Evolutionary conservation across 1,140 invertebrate species (phyloP).

Genomic region (Drosophila parabipectinata): DNA sequence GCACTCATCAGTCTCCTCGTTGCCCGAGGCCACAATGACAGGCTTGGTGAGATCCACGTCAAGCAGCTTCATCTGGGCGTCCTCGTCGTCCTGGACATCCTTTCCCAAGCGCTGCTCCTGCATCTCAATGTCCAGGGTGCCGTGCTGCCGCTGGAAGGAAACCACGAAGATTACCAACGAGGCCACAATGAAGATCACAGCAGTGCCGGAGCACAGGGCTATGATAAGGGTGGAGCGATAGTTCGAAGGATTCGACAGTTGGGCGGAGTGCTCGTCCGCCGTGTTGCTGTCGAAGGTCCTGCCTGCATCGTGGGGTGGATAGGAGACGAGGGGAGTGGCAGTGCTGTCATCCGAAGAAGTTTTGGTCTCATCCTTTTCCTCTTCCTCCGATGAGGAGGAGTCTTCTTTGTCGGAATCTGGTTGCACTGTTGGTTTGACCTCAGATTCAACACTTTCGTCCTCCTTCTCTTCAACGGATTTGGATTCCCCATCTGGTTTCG

Average conservation of each 20-base stretch:
- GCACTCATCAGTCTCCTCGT: conserved; percentile 70
- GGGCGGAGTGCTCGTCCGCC: conserved; percentile 65
- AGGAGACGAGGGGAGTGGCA: conserved; percentile 68
- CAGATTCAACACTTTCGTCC: conserved; percentile 27
- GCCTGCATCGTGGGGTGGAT: conserved; percentile 66
- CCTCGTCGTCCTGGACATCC: conserved; percentile 73
- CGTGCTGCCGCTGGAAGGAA: conserved; percentile 75
- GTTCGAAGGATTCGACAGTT: conserved; percentile 45
- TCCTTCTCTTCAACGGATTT: conserved; percentile 16
- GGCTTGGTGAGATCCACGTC: conserved; percentile 68
- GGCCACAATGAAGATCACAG: conserved; percentile 68
- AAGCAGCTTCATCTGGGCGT: conserved; percentile 72
- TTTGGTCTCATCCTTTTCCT: conserved; percentile 39
- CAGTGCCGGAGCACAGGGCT: conserved; percentile 66
- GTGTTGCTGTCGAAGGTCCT: conserved; percentile 71
- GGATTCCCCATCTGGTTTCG: conserved; percentile 3
- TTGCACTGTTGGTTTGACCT: conserved; percentile 9
- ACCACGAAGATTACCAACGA: conserved; percentile 72
- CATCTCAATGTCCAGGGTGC: conserved; percentile 80
- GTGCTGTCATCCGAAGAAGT: conserved; percentile 59
- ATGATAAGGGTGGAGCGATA: conserved; percentile 71
- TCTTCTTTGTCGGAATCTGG: neutral
- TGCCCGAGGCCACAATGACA: conserved; percentile 56
- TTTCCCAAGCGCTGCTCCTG: conserved; percentile 76
- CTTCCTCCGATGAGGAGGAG: conserved; percentile 15